A percentile compares a stretch with the other conserved stretches of the same genome.
phyloP scores from a whole-genome alignment of 2,113 vertebrate genomes.

The Erythrocebus patas region DNA sequence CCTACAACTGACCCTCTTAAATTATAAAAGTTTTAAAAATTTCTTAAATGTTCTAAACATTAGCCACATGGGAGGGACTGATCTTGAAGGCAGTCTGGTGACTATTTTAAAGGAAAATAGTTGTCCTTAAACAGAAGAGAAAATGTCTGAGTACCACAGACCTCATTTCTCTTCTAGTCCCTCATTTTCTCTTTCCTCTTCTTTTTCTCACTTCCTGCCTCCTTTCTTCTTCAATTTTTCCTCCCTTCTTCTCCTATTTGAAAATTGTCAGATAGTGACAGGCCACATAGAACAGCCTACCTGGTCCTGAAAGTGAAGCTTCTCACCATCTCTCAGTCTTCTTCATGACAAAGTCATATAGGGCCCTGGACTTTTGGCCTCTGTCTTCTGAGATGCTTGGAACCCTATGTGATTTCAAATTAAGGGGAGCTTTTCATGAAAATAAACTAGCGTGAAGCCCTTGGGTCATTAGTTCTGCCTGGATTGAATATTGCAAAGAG shows the following conservation, averaged over 20 bases:
- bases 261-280: not conserved
- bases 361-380: not conserved
- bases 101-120: not conserved
- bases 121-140: not conserved
- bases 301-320: not conserved
- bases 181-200: not conserved
- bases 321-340: not conserved
- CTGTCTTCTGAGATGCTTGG: constrained; percentile 27
- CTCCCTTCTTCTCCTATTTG: not conserved
- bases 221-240: not conserved
- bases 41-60: not conserved
- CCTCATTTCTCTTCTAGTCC: too few relatives aligned
- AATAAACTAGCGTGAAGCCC: constrained; percentile 53
- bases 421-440: constrained; percentile 51
- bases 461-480: constrained; percentile 53
- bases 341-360: not conserved
- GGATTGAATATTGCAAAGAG: constrained; percentile 24
- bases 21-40: not conserved
- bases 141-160: not conserved
- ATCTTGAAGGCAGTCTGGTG: not conserved
- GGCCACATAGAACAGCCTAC: not conserved
- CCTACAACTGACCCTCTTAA: not conserved
- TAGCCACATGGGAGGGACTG: not conserved
- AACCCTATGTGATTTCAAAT: constrained; percentile 36
- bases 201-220: not conserved